Base-by-base conservation (phyloP, 2,797 vertebrate genomes). In the Macrochelys suwanniensis region DNA sequence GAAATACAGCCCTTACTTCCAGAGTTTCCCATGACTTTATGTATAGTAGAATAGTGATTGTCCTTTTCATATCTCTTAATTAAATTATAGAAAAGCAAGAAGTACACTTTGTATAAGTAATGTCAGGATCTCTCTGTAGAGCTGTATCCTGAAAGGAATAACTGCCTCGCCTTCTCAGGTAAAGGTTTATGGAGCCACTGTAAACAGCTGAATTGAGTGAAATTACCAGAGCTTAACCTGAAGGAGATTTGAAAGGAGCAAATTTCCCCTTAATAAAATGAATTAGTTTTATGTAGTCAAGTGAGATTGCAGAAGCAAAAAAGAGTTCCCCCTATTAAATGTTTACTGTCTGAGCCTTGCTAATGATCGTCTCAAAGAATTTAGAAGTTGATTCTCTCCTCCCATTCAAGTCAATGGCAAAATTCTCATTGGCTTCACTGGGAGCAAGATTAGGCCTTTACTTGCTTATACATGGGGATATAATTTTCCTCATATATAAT, bases 141-240 rank as follows among this genome's bases (percentile, higher is more conserved):
- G 54, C 59, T 83, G 33, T 84, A 96, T 77, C 92, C 92, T 89
- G 93, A 90, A 93, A 97, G 95, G 74, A 93, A 92, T 68, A 59
- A 37, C 95, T 89, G 74, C 53, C 6, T 84, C 71, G n/a, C 87
- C 84, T 89, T 88, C 80, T 77, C 61, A 82, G 78, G 15, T 87
- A 57, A 92, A 95, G 80, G 42, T 78, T 95, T 94, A 87, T 45
- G 82, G 94, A 95, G 95, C 85, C 90, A 97, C 80, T 80, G 53
- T 89, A 93, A 97, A 96, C 87, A 95, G 53, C 61, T 88, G 49
- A 94, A 89, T 91, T n/a, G 2, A 95, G 33, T 23, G 15, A 68
- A 91, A 95, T 88, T 56, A 53, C 54, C 19, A 31, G 50, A 21
- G 54, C 84, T 88, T 87, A 92, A 88, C 45, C 93, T 87, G 21